These are phyloP conservation scores for Teleopsis dalmanni DNA, from an alignment of 1,140 invertebrate genomes.

Conservation along the genomic window DNA sequence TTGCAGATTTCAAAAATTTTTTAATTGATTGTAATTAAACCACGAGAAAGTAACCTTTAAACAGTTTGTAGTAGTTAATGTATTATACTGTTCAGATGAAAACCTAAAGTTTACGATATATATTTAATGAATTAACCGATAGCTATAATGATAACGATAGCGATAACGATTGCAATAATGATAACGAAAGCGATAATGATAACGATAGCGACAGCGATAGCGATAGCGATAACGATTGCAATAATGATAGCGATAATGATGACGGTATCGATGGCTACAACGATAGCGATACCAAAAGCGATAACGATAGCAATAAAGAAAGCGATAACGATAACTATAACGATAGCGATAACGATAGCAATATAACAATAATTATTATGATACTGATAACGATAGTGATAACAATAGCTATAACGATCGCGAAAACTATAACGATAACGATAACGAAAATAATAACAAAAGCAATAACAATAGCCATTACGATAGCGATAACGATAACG, in stretches of 20 bases:
- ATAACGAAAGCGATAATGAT: background rate
- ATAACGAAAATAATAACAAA: background rate
- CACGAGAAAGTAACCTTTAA: too few relatives aligned
- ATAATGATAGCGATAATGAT: background rate
- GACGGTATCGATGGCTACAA: constrained; percentile 5
- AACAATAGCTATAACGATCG: background rate
- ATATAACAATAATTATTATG: too few relatives aligned
- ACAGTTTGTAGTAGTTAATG: too few relatives aligned
- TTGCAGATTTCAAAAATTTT: too few relatives aligned
- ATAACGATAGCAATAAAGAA: background rate
- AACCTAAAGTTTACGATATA: too few relatives aligned
- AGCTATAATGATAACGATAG: too few relatives aligned
- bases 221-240: background rate
- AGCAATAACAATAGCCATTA: background rate
- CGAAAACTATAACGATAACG: background rate
- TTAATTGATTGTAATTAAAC: too few relatives aligned
- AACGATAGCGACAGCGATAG: background rate
- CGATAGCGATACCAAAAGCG: background rate
- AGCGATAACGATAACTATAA: background rate
- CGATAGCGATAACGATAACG: background rate
- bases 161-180: too few relatives aligned
- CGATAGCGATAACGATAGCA: background rate
- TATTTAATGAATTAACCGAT: too few relatives aligned
- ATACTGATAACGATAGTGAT: background rate
- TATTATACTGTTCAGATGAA: too few relatives aligned